These are phyloP conservation scores for Octodonta nipae DNA, from an alignment of 2,888 invertebrate species.

Conservation along the genomic window DNA sequence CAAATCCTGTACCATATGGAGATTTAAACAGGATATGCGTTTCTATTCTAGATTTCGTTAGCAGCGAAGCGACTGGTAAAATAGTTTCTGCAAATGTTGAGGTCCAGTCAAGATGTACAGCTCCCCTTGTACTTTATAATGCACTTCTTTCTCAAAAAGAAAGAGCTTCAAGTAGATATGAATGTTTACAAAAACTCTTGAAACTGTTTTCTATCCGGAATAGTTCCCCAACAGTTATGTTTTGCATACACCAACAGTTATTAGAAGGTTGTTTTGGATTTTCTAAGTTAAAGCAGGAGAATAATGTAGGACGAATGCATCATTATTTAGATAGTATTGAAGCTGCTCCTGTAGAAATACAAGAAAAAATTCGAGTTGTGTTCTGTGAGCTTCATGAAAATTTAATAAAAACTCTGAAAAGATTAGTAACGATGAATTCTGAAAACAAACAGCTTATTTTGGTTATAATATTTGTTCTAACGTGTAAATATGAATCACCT, in stretches of 20 bases:
- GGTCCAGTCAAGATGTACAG: slow-evolving; percentile 31
- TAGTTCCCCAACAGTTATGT: slow-evolving; percentile 26
- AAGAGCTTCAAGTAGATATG: slow-evolving; percentile 24
- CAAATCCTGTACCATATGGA: slow-evolving; percentile 16
- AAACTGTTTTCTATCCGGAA: slow-evolving; percentile 26
- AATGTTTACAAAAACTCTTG: slow-evolving; percentile 30
- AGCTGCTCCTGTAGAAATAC: slow-evolving; percentile 37
- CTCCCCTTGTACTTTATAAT: slow-evolving; percentile 24
- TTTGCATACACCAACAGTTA: slow-evolving; percentile 39
- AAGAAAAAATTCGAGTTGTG: slow-evolving; percentile 39
- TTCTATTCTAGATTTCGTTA: slow-evolving; percentile 28
- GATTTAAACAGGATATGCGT: slow-evolving; percentile 25
- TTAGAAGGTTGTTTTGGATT: slow-evolving; percentile 43
- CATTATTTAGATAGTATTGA: slow-evolving; percentile 46
- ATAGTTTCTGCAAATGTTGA: slow-evolving; percentile 17
- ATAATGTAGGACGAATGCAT: slow-evolving; percentile 35
- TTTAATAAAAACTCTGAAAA: slow-evolving; percentile 37
- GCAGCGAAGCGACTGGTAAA: slow-evolving; percentile 29
- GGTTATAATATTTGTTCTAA: slow-evolving; percentile 42
- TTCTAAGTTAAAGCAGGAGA: slow-evolving; percentile 29
- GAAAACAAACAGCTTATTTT: slow-evolving; percentile 36
- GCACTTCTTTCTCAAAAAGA: slow-evolving; percentile 29
- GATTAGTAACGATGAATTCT: slow-evolving; percentile 20
- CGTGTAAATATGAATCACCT: slow-evolving; percentile 37
- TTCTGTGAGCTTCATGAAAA: slow-evolving; percentile 41